Percentiles rank a stretch among this genome's conserved stretches.
These are phyloP conservation scores for Illadopsis cleaveri DNA, from an alignment of 2,113 vertebrate genomes.

Conservation along the genomic window DNA sequence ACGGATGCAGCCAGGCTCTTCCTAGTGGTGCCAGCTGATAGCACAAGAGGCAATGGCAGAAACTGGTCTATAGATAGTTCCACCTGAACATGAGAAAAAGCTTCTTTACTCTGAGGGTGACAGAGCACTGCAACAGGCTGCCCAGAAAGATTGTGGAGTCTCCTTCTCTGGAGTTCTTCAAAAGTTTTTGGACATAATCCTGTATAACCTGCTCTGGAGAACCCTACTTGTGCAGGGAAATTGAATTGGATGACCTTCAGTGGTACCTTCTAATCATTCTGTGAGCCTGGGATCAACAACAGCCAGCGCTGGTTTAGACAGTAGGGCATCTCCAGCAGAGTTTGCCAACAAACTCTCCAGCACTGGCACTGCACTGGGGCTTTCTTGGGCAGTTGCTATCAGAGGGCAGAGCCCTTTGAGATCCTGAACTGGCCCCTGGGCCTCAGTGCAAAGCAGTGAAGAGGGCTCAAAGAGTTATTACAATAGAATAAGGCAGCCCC, in stretches of 20 bases:
- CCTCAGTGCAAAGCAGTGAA: neutral
- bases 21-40: neutral
- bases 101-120: neutral
- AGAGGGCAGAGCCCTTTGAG: neutral
- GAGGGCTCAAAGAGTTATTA: neutral
- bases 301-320: fast-evolving
- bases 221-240: neutral
- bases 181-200: neutral
- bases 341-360: neutral
- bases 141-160: neutral
- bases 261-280: neutral
- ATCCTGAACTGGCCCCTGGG: fast-evolving
- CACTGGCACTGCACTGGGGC: fast-evolving
- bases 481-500: neutral
- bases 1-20: neutral
- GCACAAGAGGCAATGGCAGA: neutral
- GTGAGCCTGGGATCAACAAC: neutral
- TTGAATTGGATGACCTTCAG: neutral
- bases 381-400: neutral
- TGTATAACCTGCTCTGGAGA: fast-evolving
- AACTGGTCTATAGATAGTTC: neutral
- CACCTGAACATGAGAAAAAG: neutral
- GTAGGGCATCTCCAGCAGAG: neutral
- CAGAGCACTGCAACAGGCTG: neutral
- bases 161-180: neutral